These are phyloP conservation scores for Nebria ingens DNA, from an alignment of 1,140 invertebrate species.

Conservation along the genomic window DNA sequence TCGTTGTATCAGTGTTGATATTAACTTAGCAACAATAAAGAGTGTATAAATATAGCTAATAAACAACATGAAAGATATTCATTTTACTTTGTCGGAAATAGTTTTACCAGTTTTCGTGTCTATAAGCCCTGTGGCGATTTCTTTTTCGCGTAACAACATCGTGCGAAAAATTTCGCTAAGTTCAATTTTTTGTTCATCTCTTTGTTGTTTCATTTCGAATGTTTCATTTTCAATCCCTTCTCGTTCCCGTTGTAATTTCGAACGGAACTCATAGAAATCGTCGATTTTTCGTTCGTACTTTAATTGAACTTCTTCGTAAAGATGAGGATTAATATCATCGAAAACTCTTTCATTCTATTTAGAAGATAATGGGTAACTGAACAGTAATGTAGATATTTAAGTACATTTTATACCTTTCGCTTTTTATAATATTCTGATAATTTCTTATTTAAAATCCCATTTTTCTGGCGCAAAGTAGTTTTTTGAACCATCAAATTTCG, in stretches of 20 bases:
- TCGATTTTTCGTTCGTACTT: neutral
- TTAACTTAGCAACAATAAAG: no score
- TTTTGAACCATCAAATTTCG: neutral
- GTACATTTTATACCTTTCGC: neutral
- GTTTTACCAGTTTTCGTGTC: neutral
- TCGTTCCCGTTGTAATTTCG: neutral
- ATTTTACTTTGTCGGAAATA: neutral
- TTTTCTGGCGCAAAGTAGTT: neutral
- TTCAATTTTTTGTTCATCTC: neutral
- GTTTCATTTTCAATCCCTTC: neutral
- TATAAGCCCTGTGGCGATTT: neutral
- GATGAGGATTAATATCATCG: neutral
- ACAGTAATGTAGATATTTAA: neutral
- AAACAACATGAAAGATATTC: neutral
- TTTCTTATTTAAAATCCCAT: neutral
- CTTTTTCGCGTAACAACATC: neutral
- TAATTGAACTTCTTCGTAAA: neutral
- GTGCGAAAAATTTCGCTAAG: neutral
- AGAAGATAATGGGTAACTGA: no score
- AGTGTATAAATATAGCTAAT: no score
- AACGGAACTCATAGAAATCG: neutral
- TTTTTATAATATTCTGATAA: neutral
- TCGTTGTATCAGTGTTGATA: neutral
- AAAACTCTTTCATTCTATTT: neutral
- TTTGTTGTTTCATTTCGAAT: neutral